Percentiles rank a stretch among this genome's conserved stretches.
phyloP scores from a whole-genome alignment of 35 echinoderm and acorn worm genomes.

The Eucidaris tribuloides region DNA sequence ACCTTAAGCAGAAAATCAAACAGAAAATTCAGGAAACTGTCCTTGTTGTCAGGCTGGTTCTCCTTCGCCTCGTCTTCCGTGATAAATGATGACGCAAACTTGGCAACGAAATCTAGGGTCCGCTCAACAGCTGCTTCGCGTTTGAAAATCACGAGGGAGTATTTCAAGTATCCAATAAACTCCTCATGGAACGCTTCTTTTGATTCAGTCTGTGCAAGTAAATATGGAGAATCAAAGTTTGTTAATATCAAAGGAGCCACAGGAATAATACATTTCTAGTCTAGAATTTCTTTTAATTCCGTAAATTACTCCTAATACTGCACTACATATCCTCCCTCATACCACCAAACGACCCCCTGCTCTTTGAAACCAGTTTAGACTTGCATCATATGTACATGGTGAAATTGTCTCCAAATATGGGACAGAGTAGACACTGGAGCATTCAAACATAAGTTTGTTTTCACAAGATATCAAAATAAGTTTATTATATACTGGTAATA shows the following conservation, averaged over 20 bases:
- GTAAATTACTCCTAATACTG: background rate
- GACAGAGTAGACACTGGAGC: no score
- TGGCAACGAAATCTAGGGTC: conserved; percentile 93
- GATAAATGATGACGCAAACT: conserved; percentile 78
- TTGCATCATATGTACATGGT: background rate
- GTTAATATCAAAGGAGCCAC: background rate
- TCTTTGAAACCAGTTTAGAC: background rate
- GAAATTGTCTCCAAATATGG: no score
- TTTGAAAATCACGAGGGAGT: conserved; percentile 78
- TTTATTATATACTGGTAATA: no score
- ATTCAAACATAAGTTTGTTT: no score
- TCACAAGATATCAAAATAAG: no score
- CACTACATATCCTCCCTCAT: background rate
- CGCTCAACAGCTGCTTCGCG: conserved; percentile 90
- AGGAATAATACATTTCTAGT: background rate
- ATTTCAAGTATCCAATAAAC: conserved; percentile 72
- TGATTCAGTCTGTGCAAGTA: conserved; percentile 36
- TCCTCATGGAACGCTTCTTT: conserved; percentile 82
- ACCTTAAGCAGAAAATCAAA: conserved; percentile 85
- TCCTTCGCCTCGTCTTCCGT: conserved; percentile 33
- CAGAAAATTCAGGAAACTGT: conserved; percentile 71
- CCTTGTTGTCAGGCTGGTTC: background rate
- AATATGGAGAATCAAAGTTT: background rate
- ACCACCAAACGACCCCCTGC: background rate
- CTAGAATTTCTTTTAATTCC: background rate